A percentile compares a stretch with the other conserved stretches of the same genome.
phyloP scores from a whole-genome alignment of 2,888 invertebrate species.

The Girardia tigrina region DNA sequence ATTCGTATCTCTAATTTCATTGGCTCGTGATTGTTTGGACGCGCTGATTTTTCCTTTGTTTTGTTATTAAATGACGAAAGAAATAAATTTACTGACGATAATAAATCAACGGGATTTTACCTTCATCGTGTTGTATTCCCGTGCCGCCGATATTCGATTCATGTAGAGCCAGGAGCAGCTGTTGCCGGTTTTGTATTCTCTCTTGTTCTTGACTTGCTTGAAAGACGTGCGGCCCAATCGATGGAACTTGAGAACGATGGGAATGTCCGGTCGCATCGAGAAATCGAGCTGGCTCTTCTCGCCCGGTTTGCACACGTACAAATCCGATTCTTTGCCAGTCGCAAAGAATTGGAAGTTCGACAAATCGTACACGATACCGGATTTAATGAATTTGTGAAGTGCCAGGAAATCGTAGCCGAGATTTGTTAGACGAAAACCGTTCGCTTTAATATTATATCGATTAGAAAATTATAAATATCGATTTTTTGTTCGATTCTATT shows the following conservation, averaged over 20 bases:
- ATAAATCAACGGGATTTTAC: too few species aligned
- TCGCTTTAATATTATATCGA: neutral
- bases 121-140: slow-evolving; percentile 93
- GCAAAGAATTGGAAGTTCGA: slow-evolving; percentile 80
- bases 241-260: slow-evolving; percentile 40
- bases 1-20: too few species aligned
- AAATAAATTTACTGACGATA: too few species aligned
- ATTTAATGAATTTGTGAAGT: slow-evolving; percentile 67
- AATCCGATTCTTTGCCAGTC: slow-evolving; percentile 80
- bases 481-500: neutral
- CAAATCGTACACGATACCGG: slow-evolving; percentile 67
- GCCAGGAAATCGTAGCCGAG: slow-evolving; percentile 91
- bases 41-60: too few species aligned
- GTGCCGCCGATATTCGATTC: slow-evolving; percentile 82
- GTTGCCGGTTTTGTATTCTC: slow-evolving; percentile 85
- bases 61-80: too few species aligned
- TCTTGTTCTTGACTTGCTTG: slow-evolving; percentile 78
- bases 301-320: slow-evolving; percentile 26
- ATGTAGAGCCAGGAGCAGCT: slow-evolving; percentile 86
- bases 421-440: slow-evolving; percentile 81
- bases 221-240: slow-evolving; percentile 87
- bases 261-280: neutral
- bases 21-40: too few species aligned
- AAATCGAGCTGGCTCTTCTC: neutral
- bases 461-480: neutral